Conservation (phyloP, 2,113 vertebrate genomes). For the Pedetes capensis region DNA sequence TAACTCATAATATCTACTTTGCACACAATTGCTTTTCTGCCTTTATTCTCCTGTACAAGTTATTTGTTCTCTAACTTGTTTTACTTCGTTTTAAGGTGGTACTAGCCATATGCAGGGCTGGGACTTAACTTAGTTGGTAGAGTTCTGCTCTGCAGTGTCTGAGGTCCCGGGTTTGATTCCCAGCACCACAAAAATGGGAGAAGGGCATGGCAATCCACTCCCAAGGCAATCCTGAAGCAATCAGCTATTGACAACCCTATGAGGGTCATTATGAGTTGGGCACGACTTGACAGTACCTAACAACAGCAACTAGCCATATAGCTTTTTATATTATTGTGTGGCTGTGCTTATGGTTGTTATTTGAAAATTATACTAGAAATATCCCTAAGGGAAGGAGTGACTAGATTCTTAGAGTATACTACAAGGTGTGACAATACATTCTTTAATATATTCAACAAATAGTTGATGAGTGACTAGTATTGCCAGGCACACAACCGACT, state of each 20-base stretch:
- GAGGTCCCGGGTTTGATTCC: too few species aligned
- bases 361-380: background rate
- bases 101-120: too few species aligned
- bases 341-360: background rate
- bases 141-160: too few species aligned
- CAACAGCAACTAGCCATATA: background rate
- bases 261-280: too few species aligned
- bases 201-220: too few species aligned
- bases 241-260: too few species aligned
- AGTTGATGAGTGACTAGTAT: background rate
- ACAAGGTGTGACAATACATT: background rate
- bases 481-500: background rate
- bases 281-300: too few species aligned
- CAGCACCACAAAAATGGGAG: too few species aligned
- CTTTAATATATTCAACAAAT: background rate
- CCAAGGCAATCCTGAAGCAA: too few species aligned
- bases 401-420: background rate
- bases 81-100: background rate
- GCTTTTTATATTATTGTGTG: background rate
- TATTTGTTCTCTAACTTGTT: background rate
- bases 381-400: background rate
- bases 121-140: too few species aligned
- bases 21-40: background rate
- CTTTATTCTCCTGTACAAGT: background rate
- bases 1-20: slow-evolving; percentile 46